A percentile compares a stretch with the other conserved stretches of the same genome.
phyloP scores from a whole-genome alignment of 2,888 invertebrate species.

The Sarcophaga variegata region DNA sequence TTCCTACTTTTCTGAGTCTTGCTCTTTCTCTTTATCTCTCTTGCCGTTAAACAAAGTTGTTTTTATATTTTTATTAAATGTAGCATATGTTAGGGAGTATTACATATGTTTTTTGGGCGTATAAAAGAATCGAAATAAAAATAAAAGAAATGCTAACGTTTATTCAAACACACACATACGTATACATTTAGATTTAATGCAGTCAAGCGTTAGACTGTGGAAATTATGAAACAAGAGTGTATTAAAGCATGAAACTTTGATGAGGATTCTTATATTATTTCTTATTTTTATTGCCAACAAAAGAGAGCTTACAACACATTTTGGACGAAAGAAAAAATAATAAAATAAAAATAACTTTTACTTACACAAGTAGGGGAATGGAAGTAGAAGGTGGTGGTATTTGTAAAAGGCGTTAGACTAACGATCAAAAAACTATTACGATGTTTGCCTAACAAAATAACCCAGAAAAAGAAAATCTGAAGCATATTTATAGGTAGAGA shows the following conservation, averaged over 20 bases:
- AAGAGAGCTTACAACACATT: slow-evolving; percentile 52
- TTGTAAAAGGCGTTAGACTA: neutral
- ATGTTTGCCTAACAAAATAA: slow-evolving; percentile 1
- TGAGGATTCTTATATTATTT: slow-evolving; percentile 59
- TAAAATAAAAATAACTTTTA: slow-evolving; percentile 37
- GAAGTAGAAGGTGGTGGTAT: neutral
- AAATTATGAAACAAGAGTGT: slow-evolving; percentile 70
- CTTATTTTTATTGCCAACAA: slow-evolving; percentile 64
- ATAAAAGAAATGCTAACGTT: neutral
- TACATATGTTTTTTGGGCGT: slow-evolving; percentile 58
- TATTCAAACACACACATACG: slow-evolving; percentile 26
- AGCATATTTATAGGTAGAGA: neutral
- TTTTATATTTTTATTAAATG: slow-evolving; percentile 62
- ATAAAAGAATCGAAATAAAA: neutral
- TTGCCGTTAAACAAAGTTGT: neutral
- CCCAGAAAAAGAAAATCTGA: neutral
- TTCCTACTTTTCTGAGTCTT: neutral
- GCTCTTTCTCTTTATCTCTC: neutral
- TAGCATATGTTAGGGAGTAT: slow-evolving; percentile 71
- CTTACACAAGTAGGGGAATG: slow-evolving; percentile 11
- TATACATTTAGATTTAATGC: slow-evolving; percentile 65
- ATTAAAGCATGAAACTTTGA: slow-evolving; percentile 70
- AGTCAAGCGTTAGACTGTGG: slow-evolving; percentile 70
- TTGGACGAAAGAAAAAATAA: neutral
- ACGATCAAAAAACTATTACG: slow-evolving; percentile 29